Base-by-base conservation (phyloP, 1,140 invertebrate genomes). In the Leptopilina boulardi region DNA sequence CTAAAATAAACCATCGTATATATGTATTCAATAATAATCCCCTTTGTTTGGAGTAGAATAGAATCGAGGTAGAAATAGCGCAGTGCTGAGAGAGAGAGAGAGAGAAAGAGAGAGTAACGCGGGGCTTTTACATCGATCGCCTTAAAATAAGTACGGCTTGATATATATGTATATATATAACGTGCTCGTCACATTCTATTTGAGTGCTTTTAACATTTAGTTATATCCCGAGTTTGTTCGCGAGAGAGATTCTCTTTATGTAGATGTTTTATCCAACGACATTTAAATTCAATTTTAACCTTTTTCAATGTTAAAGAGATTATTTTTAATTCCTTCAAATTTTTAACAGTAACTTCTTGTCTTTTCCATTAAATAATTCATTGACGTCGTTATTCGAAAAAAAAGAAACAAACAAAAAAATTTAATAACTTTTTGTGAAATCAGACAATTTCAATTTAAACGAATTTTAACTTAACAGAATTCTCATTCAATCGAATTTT, bases 11-110 rank as follows among this genome's bases (percentile, higher is more conserved):
- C 59, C 59, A 66, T 23, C 23, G 59, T 66, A 30, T n/a, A n/a
- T n/a, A n/a, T n/a, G n/a, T 66, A 66, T 66, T 66, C 59, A 66
- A 66, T 66, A 66, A 66, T 66, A 66, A 66, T 66, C 59, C 26
- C 59, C 59, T 66, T 66, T 66, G 59, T 66, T 66, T 66, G 59
- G 59, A 66, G 59, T 66, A 66, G 23, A 66, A 66, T 66, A 34
- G 23, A 38, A 38, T 34, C 59, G 59, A 66, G 59, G 59, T 66
- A 66, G 59, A 66, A 66, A 66, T 30, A 26, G 26, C 59, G 59
- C 59, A 30, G 59, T 66, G 26, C 23, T 66, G 23, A 4, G 54
- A 56, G 54, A n/a, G n/a, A n/a, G n/a, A n/a, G n/a, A n/a, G n/a
- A n/a, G n/a, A n/a, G n/a, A n/a, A n/a, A n/a, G n/a, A 34, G 23